A percentile compares a stretch with the other conserved stretches of the same genome.
Conservation (phyloP, 2,113 vertebrate species). For the Galemys pyrenaicus region DNA sequence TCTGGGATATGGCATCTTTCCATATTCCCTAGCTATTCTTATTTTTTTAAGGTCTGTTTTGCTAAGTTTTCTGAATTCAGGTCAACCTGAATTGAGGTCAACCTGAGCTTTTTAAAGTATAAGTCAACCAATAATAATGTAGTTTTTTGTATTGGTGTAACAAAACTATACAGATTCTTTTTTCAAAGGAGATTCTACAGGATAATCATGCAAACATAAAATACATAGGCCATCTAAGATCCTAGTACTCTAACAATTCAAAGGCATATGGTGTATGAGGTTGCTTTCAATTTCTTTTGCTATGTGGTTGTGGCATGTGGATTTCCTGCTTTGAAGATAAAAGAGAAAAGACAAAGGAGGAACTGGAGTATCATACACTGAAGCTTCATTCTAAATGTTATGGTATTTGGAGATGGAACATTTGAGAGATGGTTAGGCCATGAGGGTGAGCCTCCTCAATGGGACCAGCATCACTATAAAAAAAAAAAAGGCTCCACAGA, state of each 20-base stretch:
- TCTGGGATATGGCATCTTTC: neutral
- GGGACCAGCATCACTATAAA: neutral
- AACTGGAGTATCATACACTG: neutral
- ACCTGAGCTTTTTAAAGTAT: neutral
- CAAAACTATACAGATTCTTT: neutral
- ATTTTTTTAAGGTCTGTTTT: neutral
- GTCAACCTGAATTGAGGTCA: neutral
- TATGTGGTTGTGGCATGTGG: neutral
- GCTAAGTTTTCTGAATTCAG: neutral
- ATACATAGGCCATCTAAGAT: neutral
- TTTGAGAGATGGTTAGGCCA: neutral
- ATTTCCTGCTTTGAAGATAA: neutral
- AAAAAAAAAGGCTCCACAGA: neutral
- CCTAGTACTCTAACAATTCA: neutral
- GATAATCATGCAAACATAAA: neutral
- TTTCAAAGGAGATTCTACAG: neutral
- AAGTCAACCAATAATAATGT: neutral
- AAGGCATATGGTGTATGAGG: neutral
- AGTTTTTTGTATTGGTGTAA: neutral
- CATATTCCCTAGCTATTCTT: neutral
- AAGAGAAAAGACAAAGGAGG: neutral
- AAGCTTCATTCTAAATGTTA: neutral
- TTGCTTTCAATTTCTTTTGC: neutral
- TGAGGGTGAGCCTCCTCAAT: neutral
- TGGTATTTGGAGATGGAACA: neutral